Percentiles rank a stretch among this genome's conserved stretches.
These are phyloP conservation scores for Leptinotarsa peninsularis DNA, from an alignment of 2,888 invertebrate species.

Conservation along the genomic window DNA sequence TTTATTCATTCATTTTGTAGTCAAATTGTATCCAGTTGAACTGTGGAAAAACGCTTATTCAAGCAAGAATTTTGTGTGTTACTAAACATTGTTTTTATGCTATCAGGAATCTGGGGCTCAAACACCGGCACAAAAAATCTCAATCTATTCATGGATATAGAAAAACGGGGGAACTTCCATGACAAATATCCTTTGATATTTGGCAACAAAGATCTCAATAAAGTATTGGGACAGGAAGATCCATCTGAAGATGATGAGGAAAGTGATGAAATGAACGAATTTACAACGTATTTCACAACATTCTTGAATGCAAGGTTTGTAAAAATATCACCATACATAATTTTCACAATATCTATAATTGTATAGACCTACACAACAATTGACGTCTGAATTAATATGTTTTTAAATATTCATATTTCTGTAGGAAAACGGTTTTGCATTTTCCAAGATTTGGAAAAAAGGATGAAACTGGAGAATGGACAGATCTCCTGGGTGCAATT, in stretches of 20 bases:
- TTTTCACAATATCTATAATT: background rate
- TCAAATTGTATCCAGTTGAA: no score
- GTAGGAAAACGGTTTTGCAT: conserved; percentile 39
- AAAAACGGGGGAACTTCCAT: conserved; percentile 47
- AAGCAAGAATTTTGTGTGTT: no score
- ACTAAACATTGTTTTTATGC: background rate
- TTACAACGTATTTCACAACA: conserved; percentile 42
- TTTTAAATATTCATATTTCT: conserved; percentile 15
- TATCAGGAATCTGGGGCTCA: conserved; percentile 48
- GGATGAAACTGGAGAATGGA: conserved; percentile 70
- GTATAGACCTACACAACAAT: background rate
- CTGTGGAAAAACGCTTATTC: no score
- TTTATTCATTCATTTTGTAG: no score
- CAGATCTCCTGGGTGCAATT: conserved; percentile 72
- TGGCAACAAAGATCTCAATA: conserved; percentile 44
- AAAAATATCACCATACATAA: conserved; percentile 25
- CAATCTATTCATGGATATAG: conserved; percentile 43
- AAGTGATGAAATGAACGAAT: conserved; percentile 45
- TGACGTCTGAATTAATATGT: conserved; percentile 3
- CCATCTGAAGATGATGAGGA: conserved; percentile 46
- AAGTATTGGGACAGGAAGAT: conserved; percentile 4
- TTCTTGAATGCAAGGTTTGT: conserved; percentile 48
- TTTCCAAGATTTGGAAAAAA: conserved; percentile 62
- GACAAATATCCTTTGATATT: conserved; percentile 46
- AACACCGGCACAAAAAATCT: conserved; percentile 36